Base-by-base conservation (phyloP, 2,888 invertebrate species). In the Atethmia centrago region DNA sequence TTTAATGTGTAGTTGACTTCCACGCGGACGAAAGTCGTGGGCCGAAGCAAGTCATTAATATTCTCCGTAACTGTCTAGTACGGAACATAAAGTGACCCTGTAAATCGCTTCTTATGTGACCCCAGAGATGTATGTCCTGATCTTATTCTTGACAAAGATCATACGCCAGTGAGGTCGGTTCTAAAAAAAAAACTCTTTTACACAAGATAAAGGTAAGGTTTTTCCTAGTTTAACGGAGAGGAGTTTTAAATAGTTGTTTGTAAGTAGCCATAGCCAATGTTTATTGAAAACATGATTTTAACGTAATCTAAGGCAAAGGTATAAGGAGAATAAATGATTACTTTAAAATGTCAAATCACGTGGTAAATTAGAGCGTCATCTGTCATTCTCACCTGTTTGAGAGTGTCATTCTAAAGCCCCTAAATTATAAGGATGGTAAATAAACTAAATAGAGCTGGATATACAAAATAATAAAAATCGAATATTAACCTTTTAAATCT, bases 21-120 rank as follows among this genome's bases (percentile, higher is more conserved):
- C 1, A 12, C 19, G 10, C 19, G 21, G 31, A 21, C 10, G 28
- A n/a, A 28, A 55, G 9, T 19, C 9, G 28, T 19, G 28, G 19
- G 19, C 28, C 5, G 36, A 36, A n/a, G 0, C 31, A 5, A 56
- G 10, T 21, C 47, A 65, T 75, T 62, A 58, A 74, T 65, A 65
- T 74, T 61, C 47, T 62, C 9, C 12, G n/a, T n/a, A n/a, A 36
- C 58, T 45, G 28, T 63, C 31, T 40, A n/a, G 28, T 25, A 14
- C 8, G 45, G 16, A 53, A 74, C 45, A 62, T 51, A 2, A 51
- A 51, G 21, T n/a, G 40, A 42, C 62, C 49, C 14, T 45, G 19
- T 51, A 56, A 63, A 67, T 62, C 31, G n/a, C 16, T 51, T 62
- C 65, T 40, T 58, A 74, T 49, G 69, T 9, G 19, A 69, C 63